Percentiles rank a stretch among this genome's conserved stretches.
phyloP scores from a whole-genome alignment of 2,797 vertebrate genomes.

The Tenualosa thibaudeaui region DNA sequence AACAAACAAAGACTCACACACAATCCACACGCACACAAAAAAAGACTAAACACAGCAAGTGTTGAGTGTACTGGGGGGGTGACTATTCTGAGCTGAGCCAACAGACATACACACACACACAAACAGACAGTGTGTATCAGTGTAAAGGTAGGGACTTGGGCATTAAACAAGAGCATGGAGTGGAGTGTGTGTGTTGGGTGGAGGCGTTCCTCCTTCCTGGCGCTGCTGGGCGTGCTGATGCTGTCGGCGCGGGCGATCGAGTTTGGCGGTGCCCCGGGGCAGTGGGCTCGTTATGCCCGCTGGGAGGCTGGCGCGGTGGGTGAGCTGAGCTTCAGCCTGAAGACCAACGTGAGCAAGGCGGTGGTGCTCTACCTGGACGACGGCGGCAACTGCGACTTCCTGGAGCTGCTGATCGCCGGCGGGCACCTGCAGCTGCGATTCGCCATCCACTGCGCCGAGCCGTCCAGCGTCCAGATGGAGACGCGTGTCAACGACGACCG shows the following conservation, averaged over 20 bases:
- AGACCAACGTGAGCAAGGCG: slow-evolving; percentile 86
- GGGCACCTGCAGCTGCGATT: slow-evolving; percentile 88
- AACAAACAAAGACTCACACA: neutral
- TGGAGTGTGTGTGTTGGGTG: slow-evolving; percentile 45
- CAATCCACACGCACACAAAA: neutral
- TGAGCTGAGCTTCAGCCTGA: slow-evolving; percentile 89
- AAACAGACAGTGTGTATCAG: slow-evolving; percentile 26
- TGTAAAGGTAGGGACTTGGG: slow-evolving; percentile 21
- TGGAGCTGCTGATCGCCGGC: slow-evolving; percentile 86
- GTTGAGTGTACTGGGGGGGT: neutral
- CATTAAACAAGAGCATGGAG: slow-evolving; percentile 64
- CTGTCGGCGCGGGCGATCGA: slow-evolving; percentile 74
- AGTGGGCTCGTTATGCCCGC: slow-evolving; percentile 91
- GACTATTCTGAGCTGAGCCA: neutral
- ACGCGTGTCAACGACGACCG: slow-evolving; percentile 84
- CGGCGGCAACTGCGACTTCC: slow-evolving; percentile 93
- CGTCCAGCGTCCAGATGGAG: slow-evolving; percentile 82
- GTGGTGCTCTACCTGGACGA: slow-evolving; percentile 92
- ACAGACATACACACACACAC: neutral
- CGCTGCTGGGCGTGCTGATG: slow-evolving; percentile 64
- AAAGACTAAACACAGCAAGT: neutral
- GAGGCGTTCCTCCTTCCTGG: slow-evolving; percentile 62
- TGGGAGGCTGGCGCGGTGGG: slow-evolving; percentile 85
- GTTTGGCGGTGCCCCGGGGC: slow-evolving; percentile 86
- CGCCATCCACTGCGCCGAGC: slow-evolving; percentile 91